phyloP scores from a whole-genome alignment of 2,888 invertebrate species.

The Trichogramma evanescens region DNA sequence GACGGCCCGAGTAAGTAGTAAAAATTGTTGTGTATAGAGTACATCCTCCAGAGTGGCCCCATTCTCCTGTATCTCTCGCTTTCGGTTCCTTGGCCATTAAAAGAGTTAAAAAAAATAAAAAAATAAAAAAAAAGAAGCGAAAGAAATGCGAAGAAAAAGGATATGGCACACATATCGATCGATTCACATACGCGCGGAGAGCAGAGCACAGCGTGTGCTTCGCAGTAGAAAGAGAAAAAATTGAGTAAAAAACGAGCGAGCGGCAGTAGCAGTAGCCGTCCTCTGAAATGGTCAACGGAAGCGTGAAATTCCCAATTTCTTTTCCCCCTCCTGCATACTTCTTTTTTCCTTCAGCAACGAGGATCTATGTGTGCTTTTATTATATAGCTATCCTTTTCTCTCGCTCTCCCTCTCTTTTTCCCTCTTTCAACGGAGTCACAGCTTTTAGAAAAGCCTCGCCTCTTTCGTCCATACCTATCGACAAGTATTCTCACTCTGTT shows the following conservation, averaged over 20 bases:
- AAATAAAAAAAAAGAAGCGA: no score
- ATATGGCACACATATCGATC: no score
- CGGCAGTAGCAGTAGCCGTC: neutral
- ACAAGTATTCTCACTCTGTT: neutral
- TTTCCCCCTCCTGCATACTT: slow-evolving; percentile 30
- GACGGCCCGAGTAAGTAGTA: no score
- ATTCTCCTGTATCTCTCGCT: neutral
- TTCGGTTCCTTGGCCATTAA: slow-evolving; percentile 27
- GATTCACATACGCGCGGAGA: neutral
- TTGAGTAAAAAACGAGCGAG: neutral
- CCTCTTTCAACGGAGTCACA: slow-evolving; percentile 1
- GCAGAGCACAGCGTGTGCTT: no score
- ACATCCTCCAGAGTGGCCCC: neutral
- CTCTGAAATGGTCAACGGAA: slow-evolving; percentile 38
- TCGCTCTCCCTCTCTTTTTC: slow-evolving; percentile 16
- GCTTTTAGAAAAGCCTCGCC: neutral
- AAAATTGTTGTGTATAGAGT: neutral
- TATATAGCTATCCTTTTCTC: slow-evolving; percentile 7
- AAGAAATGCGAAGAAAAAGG: no score
- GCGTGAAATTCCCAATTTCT: slow-evolving; percentile 46
- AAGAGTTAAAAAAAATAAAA: slow-evolving; percentile 4
- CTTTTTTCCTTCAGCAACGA: neutral
- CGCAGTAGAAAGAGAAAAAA: neutral
- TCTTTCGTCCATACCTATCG: neutral
- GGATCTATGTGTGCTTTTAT: neutral